Conservation (phyloP, 2,113 vertebrate genomes). For the Gobio gobio region DNA sequence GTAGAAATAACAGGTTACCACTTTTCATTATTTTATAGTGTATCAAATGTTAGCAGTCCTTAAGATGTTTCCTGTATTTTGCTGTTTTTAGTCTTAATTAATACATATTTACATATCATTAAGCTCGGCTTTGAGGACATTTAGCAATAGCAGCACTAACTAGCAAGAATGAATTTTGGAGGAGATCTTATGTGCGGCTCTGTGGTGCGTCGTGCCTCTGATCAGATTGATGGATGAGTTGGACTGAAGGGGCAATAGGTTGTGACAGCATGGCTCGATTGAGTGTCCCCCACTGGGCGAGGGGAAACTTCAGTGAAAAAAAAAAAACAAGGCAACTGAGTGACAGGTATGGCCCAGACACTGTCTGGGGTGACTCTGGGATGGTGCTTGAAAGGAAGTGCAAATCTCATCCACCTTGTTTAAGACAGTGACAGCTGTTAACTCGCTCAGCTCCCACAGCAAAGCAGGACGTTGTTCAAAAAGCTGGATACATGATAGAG, state of each 20-base stretch:
- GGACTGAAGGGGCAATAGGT: constrained; percentile 34
- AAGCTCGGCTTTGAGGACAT: not conserved
- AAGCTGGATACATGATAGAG: not conserved
- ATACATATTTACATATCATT: not conserved
- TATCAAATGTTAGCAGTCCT: not conserved
- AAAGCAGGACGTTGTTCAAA: not conserved
- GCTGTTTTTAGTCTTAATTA: not conserved
- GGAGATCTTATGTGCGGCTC: not conserved
- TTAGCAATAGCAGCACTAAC: not conserved
- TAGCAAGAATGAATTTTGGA: constrained; percentile 25
- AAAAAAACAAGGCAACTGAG: constrained; percentile 39
- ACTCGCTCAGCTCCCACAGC: not conserved
- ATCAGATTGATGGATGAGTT: constrained; percentile 40
- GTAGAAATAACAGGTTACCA: no score
- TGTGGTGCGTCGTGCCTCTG: constrained; percentile 1
- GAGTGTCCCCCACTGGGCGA: constrained; percentile 18
- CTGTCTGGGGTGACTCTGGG: constrained; percentile 20
- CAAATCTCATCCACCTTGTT: constrained; percentile 18
- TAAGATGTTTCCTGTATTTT: not conserved
- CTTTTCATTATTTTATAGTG: no score
- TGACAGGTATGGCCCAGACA: constrained; percentile 47
- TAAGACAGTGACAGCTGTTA: constrained; percentile 18
- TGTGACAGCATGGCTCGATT: constrained; percentile 35
- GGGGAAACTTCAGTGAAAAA: constrained; percentile 26
- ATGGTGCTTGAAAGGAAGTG: constrained; percentile 45